Evolutionary conservation across 2,113 vertebrate species (phyloP).

Genomic region (Eulacestoma nigropectus): DNA sequence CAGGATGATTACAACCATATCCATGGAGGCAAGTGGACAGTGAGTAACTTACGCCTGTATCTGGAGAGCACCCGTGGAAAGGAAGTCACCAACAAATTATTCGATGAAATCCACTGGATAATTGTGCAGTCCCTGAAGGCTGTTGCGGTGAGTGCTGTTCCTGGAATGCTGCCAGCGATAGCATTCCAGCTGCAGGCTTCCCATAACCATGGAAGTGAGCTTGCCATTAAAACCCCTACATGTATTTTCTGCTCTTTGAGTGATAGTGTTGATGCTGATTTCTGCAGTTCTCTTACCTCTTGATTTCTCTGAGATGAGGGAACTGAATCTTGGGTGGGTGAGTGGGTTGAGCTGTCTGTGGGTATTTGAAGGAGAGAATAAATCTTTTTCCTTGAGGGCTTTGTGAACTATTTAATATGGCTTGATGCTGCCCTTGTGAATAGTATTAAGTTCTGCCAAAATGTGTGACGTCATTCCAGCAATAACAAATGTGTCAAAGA

Average conservation of each 20-base stretch:
- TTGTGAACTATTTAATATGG: background rate
- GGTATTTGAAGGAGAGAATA: background rate
- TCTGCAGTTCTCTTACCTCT: background rate
- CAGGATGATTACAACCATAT: conserved; percentile 98
- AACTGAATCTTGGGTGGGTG: background rate
- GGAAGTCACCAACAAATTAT: conserved; percentile 90
- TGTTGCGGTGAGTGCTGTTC: conserved; percentile 83
- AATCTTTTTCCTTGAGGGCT: background rate
- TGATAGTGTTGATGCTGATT: background rate
- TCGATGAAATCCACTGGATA: conserved; percentile 98
- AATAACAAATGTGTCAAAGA: conserved; percentile 26
- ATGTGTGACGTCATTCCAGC: background rate
- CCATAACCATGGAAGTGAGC: background rate
- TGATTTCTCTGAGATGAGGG: background rate
- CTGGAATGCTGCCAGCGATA: background rate
- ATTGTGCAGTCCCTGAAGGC: conserved; percentile 96
- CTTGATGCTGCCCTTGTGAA: conserved; percentile 4
- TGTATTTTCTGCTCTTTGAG: background rate
- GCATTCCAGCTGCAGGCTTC: background rate
- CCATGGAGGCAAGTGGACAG: conserved; percentile 97
- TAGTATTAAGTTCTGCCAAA: background rate
- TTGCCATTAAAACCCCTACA: background rate
- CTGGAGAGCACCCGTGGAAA: conserved; percentile 94
- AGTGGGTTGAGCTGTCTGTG: background rate
- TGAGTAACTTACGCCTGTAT: conserved; percentile 92